Evolutionary conservation across 2,888 invertebrate species (phyloP), one percentile per base, ranked within the genome.

Genomic region (Pseudolycoriella hygida): DNA sequence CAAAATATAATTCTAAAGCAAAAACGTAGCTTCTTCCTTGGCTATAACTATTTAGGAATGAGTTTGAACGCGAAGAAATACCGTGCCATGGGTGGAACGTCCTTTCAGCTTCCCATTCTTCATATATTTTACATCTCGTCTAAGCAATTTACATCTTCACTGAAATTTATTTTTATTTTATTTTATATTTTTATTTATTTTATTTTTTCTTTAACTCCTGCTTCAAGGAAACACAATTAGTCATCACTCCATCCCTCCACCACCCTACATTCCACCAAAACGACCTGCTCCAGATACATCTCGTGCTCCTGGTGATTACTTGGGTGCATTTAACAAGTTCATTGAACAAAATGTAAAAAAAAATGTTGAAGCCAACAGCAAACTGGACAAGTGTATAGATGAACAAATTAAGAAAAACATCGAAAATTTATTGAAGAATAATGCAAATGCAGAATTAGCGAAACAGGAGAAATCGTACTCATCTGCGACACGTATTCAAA

Each of bases 231-330:
- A 46, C 19, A 18, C 30, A 37, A 12, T 46, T 3, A 15, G 20
- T 12, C 45, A 42, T 14, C 48, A 46, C 17, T 43, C 45, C 31
- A 45, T 34, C n/a, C 32, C 43, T 32, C 39, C 46, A 19, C 46
- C 43, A 40, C 43, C 46, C 17, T 46, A 46, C 30, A 43, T 40
- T 15, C 40, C 47, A 40, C 34, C 34, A 47, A 44, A 39, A 10
- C 42, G 42, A 25, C 39, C 39, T 39, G 17, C 15, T 11, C 4
- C 14, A 17, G 17, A 14, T 15, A n/a, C 17, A 17, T n/a, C n/a
- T 6, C 8, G 15, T 10, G 15, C 15, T 17, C 6, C 4, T 39
- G 17, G n/a, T 10, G 39, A 39, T 17, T 39, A 39, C 15, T 15
- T 39, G 17, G 17, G 39, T 17, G 39, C 39, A 3, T 39, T 6